A percentile compares a stretch with the other conserved stretches of the same genome.
Evolutionary conservation across 2,888 invertebrate genomes (phyloP).

Genomic region (Plebejus anna): DNA sequence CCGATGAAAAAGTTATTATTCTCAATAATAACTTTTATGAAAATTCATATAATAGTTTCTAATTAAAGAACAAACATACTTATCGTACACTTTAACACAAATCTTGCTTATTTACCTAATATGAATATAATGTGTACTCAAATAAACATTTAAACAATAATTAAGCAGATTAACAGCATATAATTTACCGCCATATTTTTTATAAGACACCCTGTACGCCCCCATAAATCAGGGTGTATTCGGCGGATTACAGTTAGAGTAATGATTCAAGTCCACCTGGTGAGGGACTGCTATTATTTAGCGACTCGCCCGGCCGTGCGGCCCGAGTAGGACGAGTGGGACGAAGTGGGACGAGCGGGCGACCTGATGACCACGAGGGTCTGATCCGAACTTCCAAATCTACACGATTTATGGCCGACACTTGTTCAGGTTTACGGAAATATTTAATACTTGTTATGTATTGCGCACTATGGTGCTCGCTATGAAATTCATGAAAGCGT

Average conservation of each 20-base stretch:
- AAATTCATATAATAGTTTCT: neutral
- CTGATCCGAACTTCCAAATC: conserved; percentile 36
- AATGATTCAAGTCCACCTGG: conserved; percentile 78
- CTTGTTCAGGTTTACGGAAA: conserved; percentile 11
- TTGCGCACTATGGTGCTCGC: neutral
- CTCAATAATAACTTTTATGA: too few species aligned
- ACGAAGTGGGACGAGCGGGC: neutral
- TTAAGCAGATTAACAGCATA: conserved; percentile 59
- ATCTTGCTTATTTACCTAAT: conserved; percentile 3
- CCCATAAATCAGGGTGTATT: conserved; percentile 75
- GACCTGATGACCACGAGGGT: conserved; percentile 31
- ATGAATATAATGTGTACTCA: conserved; percentile 39
- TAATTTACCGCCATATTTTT: conserved; percentile 76
- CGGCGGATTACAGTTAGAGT: conserved; percentile 76
- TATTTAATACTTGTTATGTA: neutral
- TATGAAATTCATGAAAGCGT: neutral
- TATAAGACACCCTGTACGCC: conserved; percentile 68
- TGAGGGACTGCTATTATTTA: conserved; percentile 70
- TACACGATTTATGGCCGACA: conserved; percentile 20
- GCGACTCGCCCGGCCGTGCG: conserved; percentile 63
- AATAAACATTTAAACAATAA: conserved; percentile 42
- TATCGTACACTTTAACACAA: neutral
- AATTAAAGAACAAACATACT: neutral
- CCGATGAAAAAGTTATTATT: too few species aligned
- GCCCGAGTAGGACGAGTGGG: conserved; percentile 46